Evolutionary conservation across 1,140 invertebrate species (phyloP), one percentile per base, ranked within the genome.

Genomic region (Epicauta chinensis): DNA sequence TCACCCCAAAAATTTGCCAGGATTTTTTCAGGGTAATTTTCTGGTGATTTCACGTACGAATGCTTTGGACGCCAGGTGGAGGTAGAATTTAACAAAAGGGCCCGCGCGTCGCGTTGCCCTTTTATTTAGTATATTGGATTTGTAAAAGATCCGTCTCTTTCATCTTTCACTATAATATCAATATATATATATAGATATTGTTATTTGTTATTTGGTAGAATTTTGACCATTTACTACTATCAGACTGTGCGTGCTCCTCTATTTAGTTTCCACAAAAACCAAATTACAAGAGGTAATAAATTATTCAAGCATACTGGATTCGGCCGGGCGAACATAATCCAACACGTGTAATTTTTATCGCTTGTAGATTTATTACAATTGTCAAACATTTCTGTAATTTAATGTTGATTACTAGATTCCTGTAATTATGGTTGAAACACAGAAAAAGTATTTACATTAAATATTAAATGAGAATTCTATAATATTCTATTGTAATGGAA

Each of bases 201-300:
- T 39, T 39, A 35, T 32, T 32, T 53, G 51, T 46, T 23, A 23
- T 53, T 42, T 32, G 38, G 44, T 53, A 53, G 45, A 41, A 46
- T 44, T 39, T 31, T 36, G 36, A 53, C 42, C 44, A 53, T 36
- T 43, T 37, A 53, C 16, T 44, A 44, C 32, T 46, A 45, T 38
- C 23, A 23, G 23, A 40, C 14, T 30, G 31, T 52, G 37, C 43
- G 23, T 17, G 16, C 49, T 42, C 54, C 39, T 42, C 54, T 56
- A 56, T 56, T 56, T 56, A 56, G 54, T 56, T 47, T 51, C 54
- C 54, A 56, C 54, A 56, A 56, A 56, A 56, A 51, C 40, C 54
- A 51, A 56, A 56, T 56, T 51, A 56, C 46, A 31, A 43, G 17
- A 37, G 29, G 43, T 47, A 17, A 53, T 53, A 53, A 53, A 53